These are phyloP conservation scores for Phalanger gymnotis DNA, from an alignment of 2,797 vertebrate species.

Conservation along the genomic window DNA sequence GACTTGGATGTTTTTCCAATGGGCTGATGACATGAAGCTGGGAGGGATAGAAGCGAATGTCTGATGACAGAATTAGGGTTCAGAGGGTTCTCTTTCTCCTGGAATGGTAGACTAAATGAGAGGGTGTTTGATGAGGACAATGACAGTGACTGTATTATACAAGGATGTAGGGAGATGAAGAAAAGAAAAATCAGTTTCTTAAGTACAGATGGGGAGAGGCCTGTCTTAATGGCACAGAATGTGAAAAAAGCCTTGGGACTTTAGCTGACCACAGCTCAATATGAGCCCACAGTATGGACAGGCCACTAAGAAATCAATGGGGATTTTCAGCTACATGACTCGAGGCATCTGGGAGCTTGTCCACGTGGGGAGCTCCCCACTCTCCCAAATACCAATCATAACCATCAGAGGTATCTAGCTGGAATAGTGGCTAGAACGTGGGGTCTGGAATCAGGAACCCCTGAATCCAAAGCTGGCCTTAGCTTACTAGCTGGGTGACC, in stretches of 20 bases:
- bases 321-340: not conserved
- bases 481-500: not conserved
- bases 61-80: constrained; percentile 16
- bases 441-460: not conserved
- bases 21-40: not conserved
- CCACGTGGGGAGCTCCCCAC: not conserved
- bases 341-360: not conserved
- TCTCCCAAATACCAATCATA: not conserved
- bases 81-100: not conserved
- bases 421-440: not conserved
- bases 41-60: constrained; percentile 18
- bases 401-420: not conserved
- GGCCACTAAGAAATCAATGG: not conserved
- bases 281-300: not conserved
- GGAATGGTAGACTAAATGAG: constrained; percentile 20
- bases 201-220: not conserved
- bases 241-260: constrained; percentile 17
- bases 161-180: not conserved
- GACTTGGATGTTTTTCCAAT: constrained; percentile 3
- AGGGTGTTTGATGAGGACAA: not conserved
- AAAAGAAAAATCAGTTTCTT: constrained; percentile 9
- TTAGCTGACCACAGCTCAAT: not conserved
- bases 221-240: not conserved
- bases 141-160: not conserved
- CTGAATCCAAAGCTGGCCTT: not conserved